Percentiles rank a stretch among this genome's conserved stretches.
Evolutionary conservation across 2,797 vertebrate genomes (phyloP).

Genomic region (Anolis apletophallus): DNA sequence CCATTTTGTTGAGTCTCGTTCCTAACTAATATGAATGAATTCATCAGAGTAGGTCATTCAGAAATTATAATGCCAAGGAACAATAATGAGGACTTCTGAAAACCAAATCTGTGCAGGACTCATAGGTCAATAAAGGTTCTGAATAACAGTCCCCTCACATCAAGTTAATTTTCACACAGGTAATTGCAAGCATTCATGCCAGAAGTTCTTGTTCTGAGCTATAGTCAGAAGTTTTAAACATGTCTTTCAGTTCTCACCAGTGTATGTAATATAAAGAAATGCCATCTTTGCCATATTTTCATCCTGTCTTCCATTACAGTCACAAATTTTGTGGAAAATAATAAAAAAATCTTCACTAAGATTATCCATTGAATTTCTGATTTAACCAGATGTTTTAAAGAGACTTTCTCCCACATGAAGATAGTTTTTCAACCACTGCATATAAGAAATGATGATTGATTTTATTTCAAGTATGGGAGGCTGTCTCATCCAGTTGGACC

Average conservation of each 20-base stretch:
- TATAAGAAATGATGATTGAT: neutral
- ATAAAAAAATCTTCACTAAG: neutral
- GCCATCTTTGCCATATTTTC: neutral
- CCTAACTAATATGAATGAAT: slow-evolving; percentile 20
- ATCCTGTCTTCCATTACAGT: neutral
- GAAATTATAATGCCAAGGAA: neutral
- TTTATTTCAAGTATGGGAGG: neutral
- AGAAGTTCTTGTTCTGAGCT: neutral
- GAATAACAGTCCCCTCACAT: neutral
- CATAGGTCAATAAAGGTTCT: neutral
- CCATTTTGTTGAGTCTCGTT: slow-evolving; percentile 33
- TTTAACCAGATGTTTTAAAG: neutral
- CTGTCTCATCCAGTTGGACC: neutral
- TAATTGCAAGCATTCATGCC: neutral
- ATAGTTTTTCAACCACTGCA: neutral
- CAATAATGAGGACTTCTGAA: neutral
- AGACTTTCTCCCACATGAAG: neutral
- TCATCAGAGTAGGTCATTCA: slow-evolving; percentile 36
- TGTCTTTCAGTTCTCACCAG: neutral
- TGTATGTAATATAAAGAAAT: neutral
- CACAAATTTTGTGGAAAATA: neutral
- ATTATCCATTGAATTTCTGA: neutral
- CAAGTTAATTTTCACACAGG: neutral
- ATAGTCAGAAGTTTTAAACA: neutral
- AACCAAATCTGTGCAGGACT: neutral